Evolutionary conservation across 1,140 invertebrate genomes (phyloP), one percentile per base, ranked within the genome.

Genomic region (Ceratina calcarata): DNA sequence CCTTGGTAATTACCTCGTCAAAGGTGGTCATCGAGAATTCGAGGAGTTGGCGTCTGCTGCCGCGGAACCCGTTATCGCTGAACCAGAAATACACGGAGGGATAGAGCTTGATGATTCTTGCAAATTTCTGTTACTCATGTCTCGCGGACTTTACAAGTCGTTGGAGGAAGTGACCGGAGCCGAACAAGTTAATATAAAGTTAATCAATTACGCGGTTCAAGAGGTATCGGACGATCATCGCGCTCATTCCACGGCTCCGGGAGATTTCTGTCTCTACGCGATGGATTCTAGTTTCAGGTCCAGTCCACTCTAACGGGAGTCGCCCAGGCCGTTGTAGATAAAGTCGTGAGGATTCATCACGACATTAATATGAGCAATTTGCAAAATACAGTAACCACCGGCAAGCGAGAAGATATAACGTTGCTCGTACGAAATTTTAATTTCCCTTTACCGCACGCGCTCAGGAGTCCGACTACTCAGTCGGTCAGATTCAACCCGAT

Each of bases 1-100:
- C 87, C 92, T 98, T 24, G 97, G 97, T n/a, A 98, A 98, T 92
- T 98, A 98, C 89, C 93, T 96, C 78, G 95, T 98, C 0, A 98
- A 98, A 93, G 96, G 96, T 2, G 95, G 96, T 6, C 98, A 98
- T 85, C 96, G 95, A 90, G 97, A 98, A 76, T 96, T 97, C 88
- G 96, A 97, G 22, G 94, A 95, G 78, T 92, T 97, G 73, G 92
- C 94, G 45, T 87, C 91, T 60, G 97, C 97, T 0, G 90, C 89
- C 6, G 91, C 95, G 7, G 97, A 98, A 88, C 97, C 97, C 3
- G 95, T 98, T 8, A 96, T 97, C 51, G 95, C 97, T 1, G 95
- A 96, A 75, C 97, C 97, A 0, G 96, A 97, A 93, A 96, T 98
- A 81, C 95, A 95, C 86, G 96, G 95, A 10, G 96, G 96, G 1